Percentiles rank a stretch among this genome's conserved stretches.
phyloP scores from a whole-genome alignment of 92 coral and sea anemone species.

The Heteractis magnifica region DNA sequence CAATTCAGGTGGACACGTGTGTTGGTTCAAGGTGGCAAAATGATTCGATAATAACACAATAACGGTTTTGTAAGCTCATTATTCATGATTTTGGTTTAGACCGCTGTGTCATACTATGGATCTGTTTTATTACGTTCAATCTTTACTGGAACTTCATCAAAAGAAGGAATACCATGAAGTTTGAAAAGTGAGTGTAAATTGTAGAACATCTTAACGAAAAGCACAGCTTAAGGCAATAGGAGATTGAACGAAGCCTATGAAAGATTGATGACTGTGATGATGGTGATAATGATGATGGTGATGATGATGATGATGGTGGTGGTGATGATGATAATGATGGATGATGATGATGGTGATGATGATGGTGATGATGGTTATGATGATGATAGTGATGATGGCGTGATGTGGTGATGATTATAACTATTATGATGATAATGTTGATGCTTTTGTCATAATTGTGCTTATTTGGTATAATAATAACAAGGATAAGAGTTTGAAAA shows the following conservation, averaged over 20 bases:
- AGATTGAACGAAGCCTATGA: neutral
- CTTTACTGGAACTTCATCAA: slow-evolving; percentile 74
- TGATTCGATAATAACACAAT: no score
- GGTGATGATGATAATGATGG: no score
- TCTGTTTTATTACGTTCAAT: slow-evolving; percentile 83
- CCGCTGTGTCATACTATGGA: slow-evolving; percentile 71
- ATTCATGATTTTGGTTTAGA: slow-evolving; percentile 33
- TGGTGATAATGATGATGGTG: neutral
- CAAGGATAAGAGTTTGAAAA: no score
- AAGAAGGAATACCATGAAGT: slow-evolving; percentile 53
- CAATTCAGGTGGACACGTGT: no score
- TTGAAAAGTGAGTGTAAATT: slow-evolving; percentile 64
- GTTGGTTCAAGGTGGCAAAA: no score
- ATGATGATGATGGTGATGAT: neutral
- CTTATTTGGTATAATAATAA: no score
- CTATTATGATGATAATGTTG: neutral
- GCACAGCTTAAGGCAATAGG: no score
- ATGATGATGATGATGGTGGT: neutral
- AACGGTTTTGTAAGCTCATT: neutral
- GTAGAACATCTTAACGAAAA: neutral
- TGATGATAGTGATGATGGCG: neutral
- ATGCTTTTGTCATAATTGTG: no score
- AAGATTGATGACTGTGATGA: neutral
- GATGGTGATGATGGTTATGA: neutral
- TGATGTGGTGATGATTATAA: neutral